These are phyloP conservation scores for Sarcophaga rosellei DNA, from an alignment of 2,888 invertebrate genomes.

Conservation along the genomic window DNA sequence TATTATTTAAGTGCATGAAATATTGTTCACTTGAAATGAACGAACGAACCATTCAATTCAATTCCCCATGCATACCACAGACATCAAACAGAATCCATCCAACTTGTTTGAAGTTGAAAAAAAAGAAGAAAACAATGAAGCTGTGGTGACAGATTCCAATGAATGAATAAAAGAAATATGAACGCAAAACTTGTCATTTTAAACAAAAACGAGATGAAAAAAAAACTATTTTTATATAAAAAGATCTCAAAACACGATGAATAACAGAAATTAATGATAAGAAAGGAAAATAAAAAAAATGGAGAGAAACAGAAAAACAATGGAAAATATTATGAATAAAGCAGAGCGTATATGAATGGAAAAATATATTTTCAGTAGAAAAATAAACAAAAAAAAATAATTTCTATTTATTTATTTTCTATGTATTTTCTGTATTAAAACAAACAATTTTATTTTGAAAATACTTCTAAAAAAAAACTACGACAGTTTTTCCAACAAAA, in stretches of 20 bases:
- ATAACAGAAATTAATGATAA: conserved; percentile 45
- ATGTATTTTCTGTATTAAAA: conserved; percentile 4
- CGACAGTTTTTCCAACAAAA: not conserved
- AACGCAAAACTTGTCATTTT: not conserved
- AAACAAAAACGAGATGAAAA: not conserved
- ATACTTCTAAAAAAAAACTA: not conserved
- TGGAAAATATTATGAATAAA: not conserved
- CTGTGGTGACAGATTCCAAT: conserved; percentile 39
- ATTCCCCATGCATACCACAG: not conserved
- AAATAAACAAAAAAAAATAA: not conserved
- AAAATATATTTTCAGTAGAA: not conserved
- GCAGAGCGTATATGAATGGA: not conserved
- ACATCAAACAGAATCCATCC: conserved; percentile 21
- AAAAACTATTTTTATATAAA: not conserved
- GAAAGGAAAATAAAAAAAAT: conserved; percentile 6
- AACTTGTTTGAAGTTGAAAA: conserved; percentile 24
- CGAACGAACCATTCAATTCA: not conserved
- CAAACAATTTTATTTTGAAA: conserved; percentile 10
- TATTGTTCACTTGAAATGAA: conserved; percentile 1
- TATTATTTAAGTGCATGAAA: not conserved
- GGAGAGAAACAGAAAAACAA: not conserved
- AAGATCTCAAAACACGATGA: conserved; percentile 13
- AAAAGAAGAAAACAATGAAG: not conserved
- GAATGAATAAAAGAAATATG: conserved; percentile 14
- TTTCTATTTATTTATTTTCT: not conserved